Base-by-base conservation (phyloP, 1,140 invertebrate genomes). In the Propsilocerus akamusi region DNA sequence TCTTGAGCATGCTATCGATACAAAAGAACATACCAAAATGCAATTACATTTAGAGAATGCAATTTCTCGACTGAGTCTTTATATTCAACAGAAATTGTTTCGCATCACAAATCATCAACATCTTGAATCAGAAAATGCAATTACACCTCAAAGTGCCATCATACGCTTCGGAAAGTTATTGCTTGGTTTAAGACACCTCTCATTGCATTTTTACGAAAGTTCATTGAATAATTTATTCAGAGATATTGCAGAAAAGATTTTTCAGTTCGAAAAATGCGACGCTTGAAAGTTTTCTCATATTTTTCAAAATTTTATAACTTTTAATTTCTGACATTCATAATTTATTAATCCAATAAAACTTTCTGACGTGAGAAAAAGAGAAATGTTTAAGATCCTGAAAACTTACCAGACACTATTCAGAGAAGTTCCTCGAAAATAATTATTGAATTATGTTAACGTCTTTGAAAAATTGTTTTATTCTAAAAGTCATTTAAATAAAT, bases 191-290 rank as follows among this genome's bases (percentile, higher is more conserved):
- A 52, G 62, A 6, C 56, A 60, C 20, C 55, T 65, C 3, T 56
- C 60, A n/a, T 46, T 61, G 28, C 52, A 54, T 14, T 55, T 56
- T 5, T 59, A 58, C 41, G 61, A 65, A 30, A 59, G 59, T 49
- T 55, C 56, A 0, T 32, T 65, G 0, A 56, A 60, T 6, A 53
- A 52, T 10, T 54, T 65, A 53, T 65, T 65, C 53, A 58, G 57
- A 17, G 52, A 53, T 4, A 56, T 65, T 30, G 57, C 64, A 0
- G 50, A 50, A 2, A 17, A 7, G 10, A 41, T 20, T 41, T 41
- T 41, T 41, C 5, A 41, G 12, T 20, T 11, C 6, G 46, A 17
- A 74, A 57, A 59, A 72, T 5, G 57, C 68, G 1, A 65, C 72
- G 3, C 72, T n/a, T n/a, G n/a, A n/a, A n/a, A n/a, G n/a, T n/a